Evolutionary conservation across 2,113 vertebrate genomes (phyloP).

Genomic region (Eptatretus burgeri): DNA sequence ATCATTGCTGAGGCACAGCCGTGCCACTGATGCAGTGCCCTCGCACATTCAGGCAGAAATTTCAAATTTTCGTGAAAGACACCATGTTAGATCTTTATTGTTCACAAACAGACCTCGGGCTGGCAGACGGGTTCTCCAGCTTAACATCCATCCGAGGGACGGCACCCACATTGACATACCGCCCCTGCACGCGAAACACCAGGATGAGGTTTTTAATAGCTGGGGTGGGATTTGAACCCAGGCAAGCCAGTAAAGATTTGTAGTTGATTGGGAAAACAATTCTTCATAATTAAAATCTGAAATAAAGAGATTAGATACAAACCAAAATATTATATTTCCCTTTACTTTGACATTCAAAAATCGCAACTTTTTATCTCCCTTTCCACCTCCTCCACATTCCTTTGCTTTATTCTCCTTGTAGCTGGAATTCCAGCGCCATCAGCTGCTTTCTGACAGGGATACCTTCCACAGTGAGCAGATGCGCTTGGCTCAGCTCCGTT

Average conservation of each 20-base stretch:
- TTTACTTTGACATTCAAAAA: background rate
- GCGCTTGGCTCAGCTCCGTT: conserved; percentile 70
- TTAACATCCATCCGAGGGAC: too few relatives aligned
- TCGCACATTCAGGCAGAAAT: too few relatives aligned
- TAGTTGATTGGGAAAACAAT: background rate
- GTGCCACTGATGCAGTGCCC: too few relatives aligned
- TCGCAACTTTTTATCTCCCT: background rate
- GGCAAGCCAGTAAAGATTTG: background rate
- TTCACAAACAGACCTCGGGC: too few relatives aligned
- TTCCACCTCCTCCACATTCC: background rate
- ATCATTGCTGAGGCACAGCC: too few relatives aligned
- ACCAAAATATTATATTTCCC: background rate
- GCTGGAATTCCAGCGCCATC: conserved; percentile 85
- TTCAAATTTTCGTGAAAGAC: too few relatives aligned
- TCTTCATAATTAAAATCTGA: background rate
- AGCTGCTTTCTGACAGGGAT: conserved; percentile 70
- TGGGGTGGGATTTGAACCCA: background rate
- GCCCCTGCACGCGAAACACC: too few relatives aligned
- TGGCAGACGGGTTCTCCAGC: too few relatives aligned
- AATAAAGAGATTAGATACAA: background rate
- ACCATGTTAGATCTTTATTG: too few relatives aligned
- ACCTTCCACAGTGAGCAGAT: conserved; percentile 98
- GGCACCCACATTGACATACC: too few relatives aligned
- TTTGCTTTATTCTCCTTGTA: conserved; percentile 12
- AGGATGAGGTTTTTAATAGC: background rate